Conservation (phyloP, 2,797 vertebrate genomes). For the Amblyraja radiata region DNA sequence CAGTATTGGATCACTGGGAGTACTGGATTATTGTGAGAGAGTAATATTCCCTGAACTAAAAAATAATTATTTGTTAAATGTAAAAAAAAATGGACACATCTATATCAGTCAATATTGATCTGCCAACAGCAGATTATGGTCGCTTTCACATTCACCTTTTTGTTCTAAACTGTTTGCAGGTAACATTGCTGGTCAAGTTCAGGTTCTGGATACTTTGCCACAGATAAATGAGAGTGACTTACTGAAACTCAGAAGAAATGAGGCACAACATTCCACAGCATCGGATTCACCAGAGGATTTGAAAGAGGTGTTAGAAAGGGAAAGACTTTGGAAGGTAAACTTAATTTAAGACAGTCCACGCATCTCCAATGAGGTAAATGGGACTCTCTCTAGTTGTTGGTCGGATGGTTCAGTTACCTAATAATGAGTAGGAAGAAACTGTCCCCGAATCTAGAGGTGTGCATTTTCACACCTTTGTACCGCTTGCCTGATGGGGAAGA, state of each 20-base stretch:
- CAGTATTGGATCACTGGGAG: too few species aligned
- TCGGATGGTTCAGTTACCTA: too few species aligned
- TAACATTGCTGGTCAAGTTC: slow-evolving; percentile 57
- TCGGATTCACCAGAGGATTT: slow-evolving; percentile 69
- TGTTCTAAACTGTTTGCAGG: slow-evolving; percentile 51
- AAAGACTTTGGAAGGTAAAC: slow-evolving; percentile 46
- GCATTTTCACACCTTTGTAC: too few species aligned
- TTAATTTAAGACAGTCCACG: background rate
- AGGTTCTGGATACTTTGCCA: slow-evolving; percentile 45
- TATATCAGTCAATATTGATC: background rate
- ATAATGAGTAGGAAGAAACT: too few species aligned
- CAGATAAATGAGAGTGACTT: slow-evolving; percentile 52
- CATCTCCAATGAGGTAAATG: too few species aligned
- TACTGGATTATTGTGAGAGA: background rate
- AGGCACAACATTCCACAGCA: slow-evolving; percentile 53
- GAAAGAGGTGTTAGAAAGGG: slow-evolving; percentile 60
- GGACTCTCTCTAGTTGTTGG: too few species aligned
- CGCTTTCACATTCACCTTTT: background rate
- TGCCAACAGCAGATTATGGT: background rate
- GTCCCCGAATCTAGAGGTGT: too few species aligned
- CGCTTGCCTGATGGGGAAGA: too few species aligned
- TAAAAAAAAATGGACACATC: too few species aligned
- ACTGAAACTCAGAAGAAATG: slow-evolving; percentile 52
- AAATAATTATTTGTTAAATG: too few species aligned
- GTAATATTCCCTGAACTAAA: background rate